Conservation (phyloP, 2,797 vertebrate genomes). For the Todus mexicanus region DNA sequence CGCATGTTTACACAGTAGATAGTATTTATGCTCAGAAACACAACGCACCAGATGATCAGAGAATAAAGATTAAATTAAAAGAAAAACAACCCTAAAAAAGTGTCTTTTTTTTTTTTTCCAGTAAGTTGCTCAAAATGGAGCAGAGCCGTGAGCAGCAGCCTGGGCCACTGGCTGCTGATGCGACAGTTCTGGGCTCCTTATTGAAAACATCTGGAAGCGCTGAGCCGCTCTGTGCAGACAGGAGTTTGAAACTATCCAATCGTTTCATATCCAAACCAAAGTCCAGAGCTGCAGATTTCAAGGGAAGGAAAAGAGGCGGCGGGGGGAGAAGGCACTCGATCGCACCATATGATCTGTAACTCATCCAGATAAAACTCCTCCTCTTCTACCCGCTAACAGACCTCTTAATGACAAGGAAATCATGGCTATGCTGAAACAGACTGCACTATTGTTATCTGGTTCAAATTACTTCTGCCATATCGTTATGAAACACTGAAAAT, state of each 20-base stretch:
- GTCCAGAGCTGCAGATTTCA: conserved; percentile 26
- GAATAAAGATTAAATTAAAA: neutral
- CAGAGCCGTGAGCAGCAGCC: neutral
- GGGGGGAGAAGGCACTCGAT: neutral
- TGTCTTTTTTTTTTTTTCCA: neutral
- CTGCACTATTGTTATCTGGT: conserved; percentile 56
- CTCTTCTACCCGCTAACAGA: conserved; percentile 23
- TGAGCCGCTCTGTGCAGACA: conserved; percentile 51
- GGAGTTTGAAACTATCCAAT: conserved; percentile 71
- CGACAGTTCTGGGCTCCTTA: conserved; percentile 71
- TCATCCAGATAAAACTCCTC: conserved; percentile 44
- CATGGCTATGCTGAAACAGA: conserved; percentile 49
- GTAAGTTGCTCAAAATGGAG: conserved; percentile 19
- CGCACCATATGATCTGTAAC: conserved; percentile 53
- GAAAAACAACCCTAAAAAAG: too few relatives aligned
- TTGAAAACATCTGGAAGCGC: conserved; percentile 76
- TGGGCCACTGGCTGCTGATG: conserved; percentile 60
- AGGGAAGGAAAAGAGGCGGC: neutral
- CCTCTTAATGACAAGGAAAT: conserved; percentile 52
- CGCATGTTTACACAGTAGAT: neutral
- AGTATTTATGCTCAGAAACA: neutral
- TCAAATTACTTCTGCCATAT: conserved; percentile 31
- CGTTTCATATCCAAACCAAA: conserved; percentile 69
- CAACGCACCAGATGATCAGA: neutral
- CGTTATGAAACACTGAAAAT: conserved; percentile 63